phyloP scores from a whole-genome alignment of 2,113 vertebrate genomes.

The Dryoscopus gambensis region DNA sequence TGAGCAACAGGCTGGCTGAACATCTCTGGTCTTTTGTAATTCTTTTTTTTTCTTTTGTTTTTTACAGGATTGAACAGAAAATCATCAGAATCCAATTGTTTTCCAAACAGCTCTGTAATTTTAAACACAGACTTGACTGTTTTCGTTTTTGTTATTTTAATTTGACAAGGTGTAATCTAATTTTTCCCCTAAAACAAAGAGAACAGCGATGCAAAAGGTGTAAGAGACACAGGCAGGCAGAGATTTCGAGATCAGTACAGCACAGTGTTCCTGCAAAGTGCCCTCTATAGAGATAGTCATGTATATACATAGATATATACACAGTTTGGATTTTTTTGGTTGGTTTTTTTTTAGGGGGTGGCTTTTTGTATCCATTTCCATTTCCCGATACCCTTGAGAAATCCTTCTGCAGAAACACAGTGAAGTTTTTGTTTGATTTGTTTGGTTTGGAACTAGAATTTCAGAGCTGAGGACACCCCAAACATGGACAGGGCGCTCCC shows the following conservation, averaged over 20 bases:
- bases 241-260: conserved; percentile 70
- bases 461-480: conserved; percentile 61
- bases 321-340: neutral
- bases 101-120: neutral
- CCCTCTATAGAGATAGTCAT: conserved; percentile 51
- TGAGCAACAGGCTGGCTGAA: conserved; percentile 72
- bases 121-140: neutral
- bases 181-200: conserved; percentile 63
- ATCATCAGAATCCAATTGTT: conserved; percentile 16
- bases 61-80: neutral
- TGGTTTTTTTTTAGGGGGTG: neutral
- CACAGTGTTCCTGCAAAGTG: conserved; percentile 88
- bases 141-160: neutral
- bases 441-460: conserved; percentile 27
- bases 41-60: neutral
- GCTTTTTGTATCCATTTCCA: conserved; percentile 27
- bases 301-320: conserved; percentile 24
- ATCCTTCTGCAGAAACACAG: conserved; percentile 73
- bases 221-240: conserved; percentile 75
- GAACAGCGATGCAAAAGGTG: conserved; percentile 70
- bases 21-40: conserved; percentile 3
- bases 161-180: conserved; percentile 82
- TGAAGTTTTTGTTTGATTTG: conserved; percentile 3
- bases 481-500: neutral
- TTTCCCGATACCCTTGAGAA: conserved; percentile 51